Conservation (phyloP, 2,888 invertebrate genomes). For the Cheilosia vernalis region DNA sequence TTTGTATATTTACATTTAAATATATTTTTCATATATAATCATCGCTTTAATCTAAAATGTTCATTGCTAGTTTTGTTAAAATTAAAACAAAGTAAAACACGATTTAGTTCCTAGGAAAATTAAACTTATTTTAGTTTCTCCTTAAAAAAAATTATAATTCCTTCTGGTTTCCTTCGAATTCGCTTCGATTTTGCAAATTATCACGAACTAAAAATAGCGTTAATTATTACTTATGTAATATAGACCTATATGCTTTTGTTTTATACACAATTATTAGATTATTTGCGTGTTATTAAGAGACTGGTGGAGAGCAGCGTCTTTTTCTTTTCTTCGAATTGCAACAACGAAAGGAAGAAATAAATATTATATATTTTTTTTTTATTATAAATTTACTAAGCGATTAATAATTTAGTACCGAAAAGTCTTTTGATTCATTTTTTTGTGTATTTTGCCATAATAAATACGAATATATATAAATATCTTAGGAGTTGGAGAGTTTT, state of each 20-base stretch:
- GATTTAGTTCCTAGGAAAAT: constrained; percentile 38
- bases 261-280: constrained; percentile 51
- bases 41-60: constrained; percentile 62
- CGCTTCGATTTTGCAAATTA: constrained; percentile 24
- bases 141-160: not conserved
- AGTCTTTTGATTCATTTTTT: constrained; percentile 62
- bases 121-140: too few relatives aligned
- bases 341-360: constrained; percentile 35
- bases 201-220: constrained; percentile 32
- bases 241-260: constrained; percentile 5
- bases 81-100: constrained; percentile 22
- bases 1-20: constrained; percentile 71
- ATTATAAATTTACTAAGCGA: constrained; percentile 59
- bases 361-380: not conserved
- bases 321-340: constrained; percentile 25
- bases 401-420: constrained; percentile 47
- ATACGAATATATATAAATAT: constrained; percentile 53
- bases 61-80: constrained; percentile 58
- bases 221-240: constrained; percentile 30
- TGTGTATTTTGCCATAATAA: constrained; percentile 41
- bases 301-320: constrained; percentile 33
- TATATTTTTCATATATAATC: constrained; percentile 56
- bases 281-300: constrained; percentile 31
- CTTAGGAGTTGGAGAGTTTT: constrained; percentile 34
- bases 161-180: constrained; percentile 8